Percentiles rank a stretch among this genome's conserved stretches.
phyloP scores from a whole-genome alignment of 2,113 vertebrate species.

The Cisticola juncidis region DNA sequence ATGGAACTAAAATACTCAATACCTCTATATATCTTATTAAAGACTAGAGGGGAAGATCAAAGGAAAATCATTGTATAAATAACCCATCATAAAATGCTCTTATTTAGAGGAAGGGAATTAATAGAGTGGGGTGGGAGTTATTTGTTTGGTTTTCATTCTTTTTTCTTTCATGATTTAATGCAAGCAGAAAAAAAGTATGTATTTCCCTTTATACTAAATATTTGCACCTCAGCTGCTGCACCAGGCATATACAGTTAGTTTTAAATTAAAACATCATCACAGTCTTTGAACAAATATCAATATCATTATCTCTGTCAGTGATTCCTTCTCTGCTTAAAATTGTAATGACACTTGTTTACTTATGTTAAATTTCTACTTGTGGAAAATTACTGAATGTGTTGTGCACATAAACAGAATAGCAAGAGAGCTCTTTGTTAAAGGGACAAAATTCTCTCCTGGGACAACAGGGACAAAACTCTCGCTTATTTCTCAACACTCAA shows the following conservation, averaged over 20 bases:
- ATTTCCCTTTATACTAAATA: background rate
- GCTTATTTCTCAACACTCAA: background rate
- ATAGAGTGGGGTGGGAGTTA: background rate
- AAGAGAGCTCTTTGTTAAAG: background rate
- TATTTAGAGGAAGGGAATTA: conserved; percentile 26
- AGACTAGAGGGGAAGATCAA: conserved; percentile 49
- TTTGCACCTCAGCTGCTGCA: conserved; percentile 19
- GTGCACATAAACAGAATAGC: conserved; percentile 19
- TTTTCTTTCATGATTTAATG: conserved; percentile 26
- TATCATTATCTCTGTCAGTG: conserved; percentile 47
- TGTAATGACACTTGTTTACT: conserved; percentile 56
- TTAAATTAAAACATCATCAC: conserved; percentile 44
- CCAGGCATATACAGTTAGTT: conserved; percentile 19
- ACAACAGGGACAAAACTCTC: background rate
- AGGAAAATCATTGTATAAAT: conserved; percentile 42
- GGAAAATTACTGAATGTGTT: conserved; percentile 62
- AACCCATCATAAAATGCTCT: background rate
- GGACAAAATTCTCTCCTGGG: background rate
- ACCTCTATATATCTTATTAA: conserved; percentile 3
- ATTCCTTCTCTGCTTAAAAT: conserved; percentile 43
- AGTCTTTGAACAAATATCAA: conserved; percentile 53
- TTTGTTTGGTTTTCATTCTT: conserved; percentile 32
- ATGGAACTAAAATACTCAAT: conserved; percentile 35
- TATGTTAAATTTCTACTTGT: conserved; percentile 49
- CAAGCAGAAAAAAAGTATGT: background rate